A percentile compares a stretch with the other conserved stretches of the same genome.
Conservation (phyloP, 2,113 vertebrate species). For the Phalacrocorax brasilianus region DNA sequence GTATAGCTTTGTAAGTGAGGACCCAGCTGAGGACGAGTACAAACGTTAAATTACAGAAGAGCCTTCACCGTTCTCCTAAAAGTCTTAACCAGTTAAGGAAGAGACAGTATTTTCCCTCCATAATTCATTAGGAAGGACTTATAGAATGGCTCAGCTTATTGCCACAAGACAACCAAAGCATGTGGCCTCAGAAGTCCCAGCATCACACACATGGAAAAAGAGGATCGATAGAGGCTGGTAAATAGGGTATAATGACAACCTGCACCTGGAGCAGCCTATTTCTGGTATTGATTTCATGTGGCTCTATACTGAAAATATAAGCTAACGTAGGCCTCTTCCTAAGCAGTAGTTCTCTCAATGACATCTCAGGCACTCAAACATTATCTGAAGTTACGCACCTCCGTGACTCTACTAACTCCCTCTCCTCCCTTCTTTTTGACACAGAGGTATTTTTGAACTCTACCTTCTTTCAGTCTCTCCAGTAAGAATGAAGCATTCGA, state of each 20-base stretch:
- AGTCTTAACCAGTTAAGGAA: not conserved
- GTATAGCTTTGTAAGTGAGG: not conserved
- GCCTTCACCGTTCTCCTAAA: not conserved
- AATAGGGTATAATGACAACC: not conserved
- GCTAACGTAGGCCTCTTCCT: not conserved
- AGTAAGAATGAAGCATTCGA: not conserved
- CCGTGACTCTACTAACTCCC: not conserved
- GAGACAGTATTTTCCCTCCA: not conserved
- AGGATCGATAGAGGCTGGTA: not conserved
- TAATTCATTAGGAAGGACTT: not conserved
- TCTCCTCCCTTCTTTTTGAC: conserved; percentile 11
- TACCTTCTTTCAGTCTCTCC: not conserved
- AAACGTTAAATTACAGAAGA: not conserved
- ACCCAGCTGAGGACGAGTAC: not conserved
- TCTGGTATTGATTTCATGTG: not conserved
- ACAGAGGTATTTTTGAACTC: not conserved
- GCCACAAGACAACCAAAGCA: not conserved
- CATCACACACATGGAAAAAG: not conserved
- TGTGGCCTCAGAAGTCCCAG: not conserved
- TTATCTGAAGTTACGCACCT: conserved; percentile 17
- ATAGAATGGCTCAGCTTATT: not conserved
- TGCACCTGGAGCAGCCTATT: not conserved
- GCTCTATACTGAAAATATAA: not conserved
- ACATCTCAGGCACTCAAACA: not conserved
- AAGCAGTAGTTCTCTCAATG: not conserved